These are phyloP conservation scores for Cyaniris semiargus DNA, from an alignment of 2,888 invertebrate genomes.

Conservation along the genomic window DNA sequence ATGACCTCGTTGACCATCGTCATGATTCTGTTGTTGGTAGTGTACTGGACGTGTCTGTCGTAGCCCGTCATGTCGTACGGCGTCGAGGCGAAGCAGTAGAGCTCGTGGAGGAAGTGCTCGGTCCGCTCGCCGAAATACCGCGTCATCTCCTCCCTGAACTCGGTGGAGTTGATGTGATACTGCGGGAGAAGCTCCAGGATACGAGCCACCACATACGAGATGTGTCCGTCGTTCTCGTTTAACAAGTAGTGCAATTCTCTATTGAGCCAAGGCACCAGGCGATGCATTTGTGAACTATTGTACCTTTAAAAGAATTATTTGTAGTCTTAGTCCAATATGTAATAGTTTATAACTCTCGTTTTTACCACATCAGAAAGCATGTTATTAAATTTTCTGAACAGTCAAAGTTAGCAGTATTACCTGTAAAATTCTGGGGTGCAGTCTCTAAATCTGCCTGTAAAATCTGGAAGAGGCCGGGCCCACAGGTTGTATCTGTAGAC, in stretches of 20 bases:
- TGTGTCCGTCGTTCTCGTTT: conserved; percentile 82
- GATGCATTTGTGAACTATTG: conserved; percentile 89
- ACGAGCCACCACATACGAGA: conserved; percentile 84
- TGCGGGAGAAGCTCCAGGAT: conserved; percentile 85
- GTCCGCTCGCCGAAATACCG: conserved; percentile 87
- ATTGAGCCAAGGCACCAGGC: conserved; percentile 93
- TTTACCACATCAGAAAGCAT: too few species aligned
- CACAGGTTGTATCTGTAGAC: conserved; percentile 89
- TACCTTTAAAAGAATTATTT: conserved; percentile 74
- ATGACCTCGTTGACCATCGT: conserved; percentile 80
- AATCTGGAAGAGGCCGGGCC: conserved; percentile 85
- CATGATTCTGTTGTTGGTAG: conserved; percentile 76
- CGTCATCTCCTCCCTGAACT: conserved; percentile 85
- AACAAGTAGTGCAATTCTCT: conserved; percentile 90
- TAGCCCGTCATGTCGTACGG: conserved; percentile 92
- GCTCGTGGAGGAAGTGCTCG: conserved; percentile 93
- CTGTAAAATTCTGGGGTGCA: conserved; percentile 88
- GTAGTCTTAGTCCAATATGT: conserved; percentile 19
- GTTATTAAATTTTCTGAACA: too few species aligned
- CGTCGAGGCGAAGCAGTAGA: conserved; percentile 91
- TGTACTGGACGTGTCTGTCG: conserved; percentile 86
- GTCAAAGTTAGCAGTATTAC: conserved; percentile 56
- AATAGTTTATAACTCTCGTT: neutral
- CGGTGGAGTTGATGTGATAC: conserved; percentile 83
- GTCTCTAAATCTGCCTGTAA: conserved; percentile 86